Base-by-base conservation (phyloP, 2,113 vertebrate species). In the Propithecus coquereli region DNA sequence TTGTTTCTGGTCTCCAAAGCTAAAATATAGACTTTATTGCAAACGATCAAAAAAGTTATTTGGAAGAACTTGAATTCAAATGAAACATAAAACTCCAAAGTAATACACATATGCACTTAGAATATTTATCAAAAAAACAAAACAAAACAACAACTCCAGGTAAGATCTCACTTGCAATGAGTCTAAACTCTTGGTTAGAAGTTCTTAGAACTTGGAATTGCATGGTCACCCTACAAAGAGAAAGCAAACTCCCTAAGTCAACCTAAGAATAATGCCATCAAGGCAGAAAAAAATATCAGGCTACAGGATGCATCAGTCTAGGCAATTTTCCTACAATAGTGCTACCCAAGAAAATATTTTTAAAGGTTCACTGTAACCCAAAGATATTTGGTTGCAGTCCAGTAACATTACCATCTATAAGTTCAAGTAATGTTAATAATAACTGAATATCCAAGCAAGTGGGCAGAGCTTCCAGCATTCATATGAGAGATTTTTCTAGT, bases 1-100 rank as follows among this genome's bases (percentile, higher is more conserved):
- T 27, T 81, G 88, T 86, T 95, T 91, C 77, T 96, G 52, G 18
- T 88, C n/a, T 91, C 30, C 30, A 93, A 94, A 77, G 59, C 32
- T 71, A 14, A 66, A 94, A 94, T 57, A 71, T n/a, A 54, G 14
- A 77, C 30, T 91, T 92, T 37, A 74, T 83, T 91, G 61, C 18
- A 96, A 95, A 95, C 11, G 91, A 85, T 32, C 25, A 85, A 45
- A 87, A 95, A 92, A 81, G 10, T 90, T 94, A 90, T 74, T 92
- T 97, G 50, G 37, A 91, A 87, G 6, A 95, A 59, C n/a, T 61
- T 79, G 63, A 92, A 96, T 86, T 90, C 27, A 91, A 83, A 88
- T 84, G 23, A 91, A 74, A 79, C 73, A 66, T 63, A 93, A 87
- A 97, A 82, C 71, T 54, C 76, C 30, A 87, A 74, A 76, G 63